phyloP scores from a whole-genome alignment of 2,888 invertebrate species.

The Alsophila aescularia region DNA sequence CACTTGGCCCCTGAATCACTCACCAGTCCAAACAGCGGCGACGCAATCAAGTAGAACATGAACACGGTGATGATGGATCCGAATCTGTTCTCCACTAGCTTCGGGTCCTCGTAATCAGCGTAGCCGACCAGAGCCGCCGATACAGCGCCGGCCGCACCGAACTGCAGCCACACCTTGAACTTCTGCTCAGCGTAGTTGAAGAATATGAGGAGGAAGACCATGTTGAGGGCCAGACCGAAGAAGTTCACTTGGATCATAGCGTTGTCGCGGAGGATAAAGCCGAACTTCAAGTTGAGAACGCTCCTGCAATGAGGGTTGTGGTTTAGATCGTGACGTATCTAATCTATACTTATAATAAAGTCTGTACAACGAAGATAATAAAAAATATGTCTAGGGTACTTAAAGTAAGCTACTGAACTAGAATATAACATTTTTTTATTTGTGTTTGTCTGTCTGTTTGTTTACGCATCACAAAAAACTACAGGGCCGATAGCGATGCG shows the following conservation, averaged over 20 bases:
- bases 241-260: slow-evolving; percentile 92
- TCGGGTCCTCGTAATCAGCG: slow-evolving; percentile 86
- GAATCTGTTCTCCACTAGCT: slow-evolving; percentile 87
- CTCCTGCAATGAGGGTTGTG: slow-evolving; percentile 82
- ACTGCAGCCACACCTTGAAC: slow-evolving; percentile 80
- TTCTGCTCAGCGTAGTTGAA: slow-evolving; percentile 86
- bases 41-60: slow-evolving; percentile 87
- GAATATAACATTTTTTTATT: too few species aligned
- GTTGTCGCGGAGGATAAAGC: slow-evolving; percentile 88
- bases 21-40: slow-evolving; percentile 89
- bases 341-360: too few species aligned
- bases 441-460: too few species aligned
- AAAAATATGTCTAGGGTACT: too few species aligned
- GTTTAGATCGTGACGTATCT: too few species aligned
- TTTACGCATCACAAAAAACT: too few species aligned
- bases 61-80: slow-evolving; percentile 88
- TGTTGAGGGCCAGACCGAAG: slow-evolving; percentile 88
- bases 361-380: too few species aligned
- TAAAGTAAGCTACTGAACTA: too few species aligned
- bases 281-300: slow-evolving; percentile 90
- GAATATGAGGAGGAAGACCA: slow-evolving; percentile 87
- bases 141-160: slow-evolving; percentile 83
- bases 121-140: slow-evolving; percentile 86
- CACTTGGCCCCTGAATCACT: slow-evolving; percentile 66
- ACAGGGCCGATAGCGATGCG: too few species aligned